phyloP scores from a whole-genome alignment of 2,797 vertebrate species.

The Acanthiza pusilla region DNA sequence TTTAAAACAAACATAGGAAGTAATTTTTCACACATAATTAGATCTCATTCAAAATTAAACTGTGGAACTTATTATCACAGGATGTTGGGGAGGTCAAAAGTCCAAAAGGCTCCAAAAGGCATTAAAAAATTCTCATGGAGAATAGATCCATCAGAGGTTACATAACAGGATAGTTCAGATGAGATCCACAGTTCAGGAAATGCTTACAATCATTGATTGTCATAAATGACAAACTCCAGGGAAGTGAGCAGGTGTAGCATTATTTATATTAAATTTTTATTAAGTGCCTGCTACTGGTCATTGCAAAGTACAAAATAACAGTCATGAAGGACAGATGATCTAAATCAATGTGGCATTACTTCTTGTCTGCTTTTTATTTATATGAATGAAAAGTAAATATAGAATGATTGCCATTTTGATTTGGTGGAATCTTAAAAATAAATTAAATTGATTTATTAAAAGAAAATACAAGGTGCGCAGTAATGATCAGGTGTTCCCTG shows the following conservation, averaged over 20 bases:
- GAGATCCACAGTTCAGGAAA: not conserved
- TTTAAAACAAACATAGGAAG: slow-evolving; percentile 44
- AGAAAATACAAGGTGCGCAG: not conserved
- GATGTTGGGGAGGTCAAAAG: slow-evolving; percentile 22
- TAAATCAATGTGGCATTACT: not conserved
- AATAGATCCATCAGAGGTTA: not conserved
- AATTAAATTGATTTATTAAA: not conserved
- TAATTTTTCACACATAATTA: slow-evolving; percentile 29
- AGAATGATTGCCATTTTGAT: not conserved
- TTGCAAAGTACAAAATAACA: not conserved
- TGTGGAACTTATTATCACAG: not conserved
- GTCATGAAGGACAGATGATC: not conserved
- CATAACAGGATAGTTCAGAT: not conserved
- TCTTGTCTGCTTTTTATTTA: not conserved
- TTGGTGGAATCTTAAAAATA: not conserved
- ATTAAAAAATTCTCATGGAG: not conserved
- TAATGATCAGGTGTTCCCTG: not conserved
- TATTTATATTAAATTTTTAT: not conserved
- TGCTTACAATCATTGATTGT: not conserved
- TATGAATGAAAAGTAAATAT: not conserved
- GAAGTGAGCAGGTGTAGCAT: not conserved
- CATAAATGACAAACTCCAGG: not conserved
- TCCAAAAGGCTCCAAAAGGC: not conserved
- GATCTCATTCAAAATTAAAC: slow-evolving; percentile 15
- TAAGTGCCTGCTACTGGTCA: not conserved